A percentile compares a stretch with the other conserved stretches of the same genome.
These are phyloP conservation scores for Hipposideros larvatus DNA, from an alignment of 2,797 vertebrate species.

Conservation along the genomic window DNA sequence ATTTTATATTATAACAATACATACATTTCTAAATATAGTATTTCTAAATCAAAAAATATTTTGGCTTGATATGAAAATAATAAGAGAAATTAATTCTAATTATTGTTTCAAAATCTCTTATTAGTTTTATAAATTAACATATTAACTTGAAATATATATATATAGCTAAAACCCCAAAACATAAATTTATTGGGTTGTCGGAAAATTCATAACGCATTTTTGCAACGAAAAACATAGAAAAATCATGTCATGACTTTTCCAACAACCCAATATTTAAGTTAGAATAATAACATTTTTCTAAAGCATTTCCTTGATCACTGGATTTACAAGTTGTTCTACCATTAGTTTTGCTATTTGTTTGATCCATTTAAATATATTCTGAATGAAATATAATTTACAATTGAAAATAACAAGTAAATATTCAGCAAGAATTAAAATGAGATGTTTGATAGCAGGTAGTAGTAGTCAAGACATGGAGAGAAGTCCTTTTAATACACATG, in stretches of 20 bases:
- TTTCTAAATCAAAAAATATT: not conserved
- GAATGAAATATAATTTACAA: conserved; percentile 52
- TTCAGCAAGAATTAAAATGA: conserved; percentile 70
- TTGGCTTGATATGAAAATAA: not conserved
- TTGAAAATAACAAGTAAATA: conserved; percentile 49
- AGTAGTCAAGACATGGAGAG: conserved; percentile 75
- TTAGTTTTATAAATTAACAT: not conserved
- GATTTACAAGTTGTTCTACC: conserved; percentile 65
- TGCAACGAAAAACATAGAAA: too few relatives aligned
- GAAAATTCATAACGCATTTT: too few relatives aligned
- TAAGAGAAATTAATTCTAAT: not conserved
- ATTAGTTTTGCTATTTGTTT: conserved; percentile 71
- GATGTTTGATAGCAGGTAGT: conserved; percentile 70
- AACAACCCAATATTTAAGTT: not conserved
- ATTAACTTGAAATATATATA: not conserved
- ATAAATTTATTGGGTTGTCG: not conserved
- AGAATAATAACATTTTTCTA: conserved; percentile 63
- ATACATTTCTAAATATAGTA: not conserved
- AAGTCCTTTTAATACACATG: conserved; percentile 75
- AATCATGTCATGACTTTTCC: too few relatives aligned
- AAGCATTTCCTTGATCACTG: conserved; percentile 44
- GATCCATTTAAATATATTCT: conserved; percentile 47
- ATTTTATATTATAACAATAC: not conserved
- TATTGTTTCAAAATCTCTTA: conserved; percentile 6
- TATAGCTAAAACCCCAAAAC: not conserved